Base-by-base conservation (phyloP, 2,888 invertebrate genomes). In the Euzetes globulus region DNA sequence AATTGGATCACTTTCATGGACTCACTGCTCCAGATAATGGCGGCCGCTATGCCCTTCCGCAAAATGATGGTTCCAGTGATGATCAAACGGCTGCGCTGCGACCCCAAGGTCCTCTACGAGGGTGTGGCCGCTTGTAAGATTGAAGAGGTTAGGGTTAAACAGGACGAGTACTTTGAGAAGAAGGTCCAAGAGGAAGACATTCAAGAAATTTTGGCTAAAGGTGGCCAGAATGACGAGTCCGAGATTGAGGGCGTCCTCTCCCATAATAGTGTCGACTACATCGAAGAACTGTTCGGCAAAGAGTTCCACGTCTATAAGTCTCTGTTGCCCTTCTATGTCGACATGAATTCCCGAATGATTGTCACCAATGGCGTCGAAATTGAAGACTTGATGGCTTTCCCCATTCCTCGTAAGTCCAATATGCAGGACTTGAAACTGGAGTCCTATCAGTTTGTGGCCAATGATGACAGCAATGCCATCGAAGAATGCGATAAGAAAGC, bases 111-210 rank as follows among this genome's bases (percentile, higher is more conserved):
- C 17, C 70, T 74, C 22, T 74, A 29, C 22, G 74, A 63, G n/a
- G 74, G 29, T 15, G 68, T 74, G 22, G 29, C 25, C 1, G 71
- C n/a, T 17, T 11, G 52, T 15, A 74, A 74, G 25, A 7, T 41
- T 1, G 47, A n/a, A 15, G 37, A 73, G 7, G 25, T 68, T 33
- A 7, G 52, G 0, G n/a, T 33, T 3, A 65, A 73, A 45, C 15
- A 68, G 15, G 65, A 45, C 6, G 37, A 41, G 17, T 9, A 1
- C 22, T 52, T 76, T 37, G 78, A 76, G 37, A 65, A 76, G 47
- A 77, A 78, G 52, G 74, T 77, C 25, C 72, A 75, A 25, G 74
- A 77, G 0, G 78, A 78, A 63, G 75, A 78, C 5, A 71, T 77
- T 17, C 74, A 78, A 1, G 75, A 77, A 13, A 60, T 58, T 3